Evolutionary conservation across 2,888 invertebrate genomes (phyloP).

Genomic region (Chydorus sphaericus): DNA sequence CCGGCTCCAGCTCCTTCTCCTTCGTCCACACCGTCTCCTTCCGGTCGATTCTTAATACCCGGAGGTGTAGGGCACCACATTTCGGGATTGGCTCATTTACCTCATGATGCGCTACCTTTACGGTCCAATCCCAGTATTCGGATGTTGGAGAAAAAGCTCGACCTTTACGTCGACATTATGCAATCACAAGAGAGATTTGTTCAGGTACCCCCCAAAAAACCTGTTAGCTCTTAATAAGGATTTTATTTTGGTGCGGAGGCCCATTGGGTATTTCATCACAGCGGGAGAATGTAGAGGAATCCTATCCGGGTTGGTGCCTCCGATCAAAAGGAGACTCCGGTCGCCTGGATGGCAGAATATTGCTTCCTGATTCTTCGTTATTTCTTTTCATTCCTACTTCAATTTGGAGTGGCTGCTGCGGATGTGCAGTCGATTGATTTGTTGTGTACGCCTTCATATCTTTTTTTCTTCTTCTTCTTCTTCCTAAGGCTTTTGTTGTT

Average conservation of each 20-base stretch:
- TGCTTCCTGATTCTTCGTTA: not conserved
- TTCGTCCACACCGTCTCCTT: constrained; percentile 17
- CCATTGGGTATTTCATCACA: too few species aligned
- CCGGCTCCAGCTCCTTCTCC: constrained; percentile 19
- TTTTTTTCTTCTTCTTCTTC: constrained; percentile 15
- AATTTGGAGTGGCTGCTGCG: not conserved
- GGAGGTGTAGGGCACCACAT: too few species aligned
- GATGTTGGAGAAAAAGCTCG: constrained; percentile 59
- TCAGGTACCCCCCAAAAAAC: constrained; percentile 56
- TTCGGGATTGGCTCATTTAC: constrained; percentile 16
- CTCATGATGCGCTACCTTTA: constrained; percentile 13
- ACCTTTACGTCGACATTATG: constrained; percentile 64
- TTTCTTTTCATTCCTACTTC: not conserved
- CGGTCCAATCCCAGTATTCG: constrained; percentile 40
- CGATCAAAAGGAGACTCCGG: too few species aligned
- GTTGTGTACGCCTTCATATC: not conserved
- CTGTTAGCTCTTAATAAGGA: too few species aligned
- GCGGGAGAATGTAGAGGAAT: too few species aligned
- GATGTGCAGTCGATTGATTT: not conserved
- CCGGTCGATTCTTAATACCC: too few species aligned
- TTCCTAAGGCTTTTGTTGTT: constrained; percentile 6
- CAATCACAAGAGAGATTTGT: constrained; percentile 67
- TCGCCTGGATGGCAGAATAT: constrained; percentile 5
- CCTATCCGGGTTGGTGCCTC: constrained; percentile 10
- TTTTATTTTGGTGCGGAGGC: too few species aligned